Evolutionary conservation across 2,113 vertebrate species (phyloP), one percentile per base, ranked within the genome.

Genomic region (Crotalus viridis): DNA sequence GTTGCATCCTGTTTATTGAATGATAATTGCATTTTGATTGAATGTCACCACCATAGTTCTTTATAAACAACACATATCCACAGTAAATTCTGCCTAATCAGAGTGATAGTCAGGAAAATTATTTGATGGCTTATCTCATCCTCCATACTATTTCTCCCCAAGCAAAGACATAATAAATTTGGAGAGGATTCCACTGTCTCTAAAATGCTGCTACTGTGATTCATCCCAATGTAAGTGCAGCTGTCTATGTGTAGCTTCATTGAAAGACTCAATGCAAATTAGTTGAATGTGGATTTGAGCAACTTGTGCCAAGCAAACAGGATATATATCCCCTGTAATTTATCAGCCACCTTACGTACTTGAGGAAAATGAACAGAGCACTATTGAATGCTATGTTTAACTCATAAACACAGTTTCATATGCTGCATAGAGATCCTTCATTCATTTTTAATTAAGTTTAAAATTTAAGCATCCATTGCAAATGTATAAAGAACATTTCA

Each of bases 241-340:
- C 51, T 43, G 48, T 22, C 28, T 12, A 12, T 39, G 24, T 61
- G 59, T 61, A 90, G n/a, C n/a, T 91, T 33, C 21, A 55, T 55
- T 91, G 19, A 52, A 10, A 55, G 46, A 33, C 33, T 26, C n/a
- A 19, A 33, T 55, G n/a, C 64, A 90, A 74, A 24, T 91, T 56
- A 85, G n/a, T 81, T 43, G 64, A 85, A 81, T 13, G 17, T 52
- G 43, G 87, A 88, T 56, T 39, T 88, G n/a, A 88, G 54, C n/a
- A 88, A 88, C n/a, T 89, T 89, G 39, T 89, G 88, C 55, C 88
- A 59, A 61, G 56, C 39, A 43, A 89, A 43, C 55, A 61, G 88
- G 88, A 26, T 26, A 13, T 81, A 81, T 43, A 81, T 43, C 43
- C 74, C 74, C 74, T 21, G 74, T 81, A 43, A 81, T 81, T 81